These are phyloP conservation scores for Otocyon megalotis DNA, from an alignment of 2,113 vertebrate genomes.

Conservation along the genomic window DNA sequence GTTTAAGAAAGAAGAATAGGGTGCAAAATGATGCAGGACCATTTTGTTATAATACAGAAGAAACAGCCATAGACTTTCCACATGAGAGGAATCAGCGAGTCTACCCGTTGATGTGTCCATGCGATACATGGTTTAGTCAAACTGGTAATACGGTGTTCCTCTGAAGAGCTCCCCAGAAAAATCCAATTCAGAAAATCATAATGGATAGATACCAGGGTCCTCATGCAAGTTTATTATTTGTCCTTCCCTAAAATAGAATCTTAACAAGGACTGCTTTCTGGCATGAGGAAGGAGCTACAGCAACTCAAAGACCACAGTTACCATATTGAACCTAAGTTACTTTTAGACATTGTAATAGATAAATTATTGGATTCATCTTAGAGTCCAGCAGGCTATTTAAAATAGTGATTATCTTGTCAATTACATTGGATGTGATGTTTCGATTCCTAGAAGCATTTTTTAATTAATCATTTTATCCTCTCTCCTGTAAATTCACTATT, in stretches of 20 bases:
- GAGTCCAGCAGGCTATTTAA: background rate
- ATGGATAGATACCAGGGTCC: background rate
- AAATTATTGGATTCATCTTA: background rate
- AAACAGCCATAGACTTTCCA: background rate
- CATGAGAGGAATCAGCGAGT: background rate
- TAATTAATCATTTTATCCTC: background rate
- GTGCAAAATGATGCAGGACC: background rate
- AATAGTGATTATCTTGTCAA: background rate
- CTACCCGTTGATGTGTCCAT: background rate
- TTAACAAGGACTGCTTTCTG: background rate
- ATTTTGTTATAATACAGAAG: background rate
- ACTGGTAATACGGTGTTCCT: background rate
- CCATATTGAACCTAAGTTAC: background rate
- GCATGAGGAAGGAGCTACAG: background rate
- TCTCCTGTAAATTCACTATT: background rate
- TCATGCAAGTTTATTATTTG: background rate
- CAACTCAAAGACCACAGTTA: background rate
- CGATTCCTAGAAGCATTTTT: background rate
- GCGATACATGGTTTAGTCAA: background rate
- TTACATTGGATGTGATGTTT: background rate
- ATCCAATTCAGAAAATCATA: background rate
- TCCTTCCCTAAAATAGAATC: background rate
- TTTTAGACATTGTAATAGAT: background rate
- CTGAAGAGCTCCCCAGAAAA: background rate
- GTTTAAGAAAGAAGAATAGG: background rate